phyloP scores from a whole-genome alignment of 2,888 invertebrate species.

The Nomada ruficornis region DNA sequence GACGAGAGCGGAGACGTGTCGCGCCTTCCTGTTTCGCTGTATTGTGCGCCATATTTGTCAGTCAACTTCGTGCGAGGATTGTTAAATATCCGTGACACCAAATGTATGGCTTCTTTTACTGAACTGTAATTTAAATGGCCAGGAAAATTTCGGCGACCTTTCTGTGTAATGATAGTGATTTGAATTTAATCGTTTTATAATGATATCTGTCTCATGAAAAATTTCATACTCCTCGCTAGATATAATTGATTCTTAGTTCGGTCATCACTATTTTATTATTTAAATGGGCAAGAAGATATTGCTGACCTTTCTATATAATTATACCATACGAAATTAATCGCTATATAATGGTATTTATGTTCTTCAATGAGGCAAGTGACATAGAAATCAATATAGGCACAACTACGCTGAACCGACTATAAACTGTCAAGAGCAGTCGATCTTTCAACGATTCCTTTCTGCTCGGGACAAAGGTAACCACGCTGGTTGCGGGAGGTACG shows the following conservation, averaged over 20 bases:
- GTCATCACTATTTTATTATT: too few species aligned
- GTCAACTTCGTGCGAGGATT: background rate
- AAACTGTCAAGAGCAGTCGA: slow-evolving; percentile 40
- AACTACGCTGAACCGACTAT: background rate
- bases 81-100: background rate
- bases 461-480: background rate
- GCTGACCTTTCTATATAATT: too few species aligned
- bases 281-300: too few species aligned
- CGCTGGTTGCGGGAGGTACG: background rate
- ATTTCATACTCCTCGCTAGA: background rate
- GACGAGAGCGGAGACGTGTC: slow-evolving; percentile 14
- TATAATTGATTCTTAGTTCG: background rate
- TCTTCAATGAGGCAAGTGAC: too few species aligned
- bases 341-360: background rate
- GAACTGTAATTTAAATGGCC: too few species aligned
- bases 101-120: too few species aligned
- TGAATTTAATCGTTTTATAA: too few species aligned
- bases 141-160: too few species aligned
- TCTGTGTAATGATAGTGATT: too few species aligned
- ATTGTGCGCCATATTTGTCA: slow-evolving; percentile 33
- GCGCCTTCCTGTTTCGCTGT: slow-evolving; percentile 1
- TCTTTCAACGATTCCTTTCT: slow-evolving; percentile 39
- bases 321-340: too few species aligned
- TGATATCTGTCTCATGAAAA: too few species aligned
- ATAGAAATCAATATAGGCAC: slow-evolving; percentile 22